Evolutionary conservation across 2,797 vertebrate species (phyloP).

Genomic region (Chromis chromis): DNA sequence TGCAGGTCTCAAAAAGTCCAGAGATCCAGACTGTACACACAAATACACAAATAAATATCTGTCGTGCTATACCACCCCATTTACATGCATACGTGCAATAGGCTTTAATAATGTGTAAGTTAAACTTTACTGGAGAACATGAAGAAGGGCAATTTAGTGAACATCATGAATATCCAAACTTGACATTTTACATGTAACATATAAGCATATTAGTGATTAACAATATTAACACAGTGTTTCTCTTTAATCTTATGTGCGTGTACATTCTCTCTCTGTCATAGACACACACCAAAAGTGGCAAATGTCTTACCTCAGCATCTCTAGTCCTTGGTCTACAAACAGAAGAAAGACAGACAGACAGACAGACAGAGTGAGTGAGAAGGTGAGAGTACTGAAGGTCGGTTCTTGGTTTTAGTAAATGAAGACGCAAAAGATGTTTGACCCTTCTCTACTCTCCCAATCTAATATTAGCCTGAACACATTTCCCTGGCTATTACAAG

Average conservation of each 20-base stretch:
- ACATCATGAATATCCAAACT: background rate
- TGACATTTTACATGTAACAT: constrained; percentile 1
- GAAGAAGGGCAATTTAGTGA: background rate
- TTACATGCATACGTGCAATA: background rate
- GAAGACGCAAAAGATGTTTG: constrained; percentile 67
- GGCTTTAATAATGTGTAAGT: background rate
- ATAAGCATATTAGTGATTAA: background rate
- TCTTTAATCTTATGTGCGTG: background rate
- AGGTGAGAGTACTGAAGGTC: constrained; percentile 22
- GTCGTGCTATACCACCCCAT: background rate
- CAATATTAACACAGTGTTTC: background rate
- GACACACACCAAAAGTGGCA: background rate
- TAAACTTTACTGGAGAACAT: background rate
- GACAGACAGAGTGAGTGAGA: constrained; percentile 38
- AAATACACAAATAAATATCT: constrained; percentile 11
- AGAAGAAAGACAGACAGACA: constrained; percentile 43
- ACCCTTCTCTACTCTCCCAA: constrained; percentile 69
- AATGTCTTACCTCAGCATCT: constrained; percentile 75
- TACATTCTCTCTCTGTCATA: background rate
- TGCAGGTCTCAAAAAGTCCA: constrained; percentile 60
- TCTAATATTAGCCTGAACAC: constrained; percentile 89
- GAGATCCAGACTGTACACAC: constrained; percentile 57
- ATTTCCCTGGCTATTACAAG: constrained; percentile 78
- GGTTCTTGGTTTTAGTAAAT: constrained; percentile 68
- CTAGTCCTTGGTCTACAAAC: constrained; percentile 65